A percentile compares a stretch with the other conserved stretches of the same genome.
Conservation (phyloP, 2,888 invertebrate genomes). For the Coenonympha arcania region DNA sequence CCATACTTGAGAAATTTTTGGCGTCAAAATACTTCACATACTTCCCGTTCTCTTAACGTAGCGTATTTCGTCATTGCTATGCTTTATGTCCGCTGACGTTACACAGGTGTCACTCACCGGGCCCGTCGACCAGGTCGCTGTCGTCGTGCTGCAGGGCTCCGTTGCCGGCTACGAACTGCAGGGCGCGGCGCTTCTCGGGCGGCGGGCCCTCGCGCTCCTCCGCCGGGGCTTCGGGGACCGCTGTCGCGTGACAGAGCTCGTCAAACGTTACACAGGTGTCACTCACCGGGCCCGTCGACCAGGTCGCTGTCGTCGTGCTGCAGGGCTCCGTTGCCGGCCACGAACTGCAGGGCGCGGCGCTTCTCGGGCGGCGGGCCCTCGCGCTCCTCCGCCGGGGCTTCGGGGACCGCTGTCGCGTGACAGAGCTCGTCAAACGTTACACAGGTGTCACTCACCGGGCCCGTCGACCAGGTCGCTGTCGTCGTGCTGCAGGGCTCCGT, state of each 20-base stretch:
- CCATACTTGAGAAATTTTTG: no score
- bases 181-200: slow-evolving; percentile 52
- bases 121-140: slow-evolving; percentile 40
- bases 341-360: slow-evolving; percentile 49
- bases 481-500: slow-evolving; percentile 62
- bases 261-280: no score
- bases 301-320: slow-evolving; percentile 55
- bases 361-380: slow-evolving; percentile 53
- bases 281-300: slow-evolving; percentile 37
- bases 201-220: slow-evolving; percentile 49
- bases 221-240: slow-evolving; percentile 28
- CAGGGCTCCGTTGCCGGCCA: slow-evolving; percentile 56
- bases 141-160: slow-evolving; percentile 64
- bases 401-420: slow-evolving; percentile 21
- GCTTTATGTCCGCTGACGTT: slow-evolving; percentile 20
- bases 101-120: slow-evolving; percentile 21
- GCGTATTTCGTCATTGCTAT: no score
- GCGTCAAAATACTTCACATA: no score
- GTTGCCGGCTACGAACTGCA: slow-evolving; percentile 53
- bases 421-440: no score
- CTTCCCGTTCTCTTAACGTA: no score
- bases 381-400: slow-evolving; percentile 37
- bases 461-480: slow-evolving; percentile 44
- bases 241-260: no score
- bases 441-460: slow-evolving; percentile 28